Conservation (phyloP, 2,113 vertebrate genomes). For the Heterotilapia buettikoferi region DNA sequence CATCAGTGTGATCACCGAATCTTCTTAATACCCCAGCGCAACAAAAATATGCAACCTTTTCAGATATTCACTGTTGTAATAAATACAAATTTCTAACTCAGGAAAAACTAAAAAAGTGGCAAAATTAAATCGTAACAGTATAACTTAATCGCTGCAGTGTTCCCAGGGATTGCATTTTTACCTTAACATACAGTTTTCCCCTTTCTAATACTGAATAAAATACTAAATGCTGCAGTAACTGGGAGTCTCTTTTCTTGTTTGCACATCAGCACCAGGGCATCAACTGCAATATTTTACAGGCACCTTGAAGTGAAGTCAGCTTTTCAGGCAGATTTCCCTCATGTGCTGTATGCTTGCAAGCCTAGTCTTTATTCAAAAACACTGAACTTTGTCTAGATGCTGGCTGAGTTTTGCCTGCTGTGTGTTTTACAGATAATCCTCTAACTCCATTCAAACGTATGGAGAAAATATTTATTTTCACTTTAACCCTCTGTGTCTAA, state of each 20-base stretch:
- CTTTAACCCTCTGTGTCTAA: not conserved
- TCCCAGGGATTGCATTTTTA: conserved; percentile 15
- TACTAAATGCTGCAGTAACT: not conserved
- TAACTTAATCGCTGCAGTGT: not conserved
- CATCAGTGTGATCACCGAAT: not conserved
- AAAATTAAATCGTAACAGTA: not conserved
- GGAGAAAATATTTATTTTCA: not conserved
- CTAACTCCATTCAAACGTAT: not conserved
- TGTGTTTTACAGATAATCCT: not conserved
- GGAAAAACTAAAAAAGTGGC: not conserved
- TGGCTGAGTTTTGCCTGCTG: not conserved
- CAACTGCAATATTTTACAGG: not conserved
- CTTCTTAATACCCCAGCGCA: not conserved
- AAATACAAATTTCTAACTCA: not conserved
- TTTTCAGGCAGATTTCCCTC: not conserved
- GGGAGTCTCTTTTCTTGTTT: conserved; percentile 15
- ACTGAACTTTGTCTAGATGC: not conserved
- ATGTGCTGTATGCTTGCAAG: not conserved
- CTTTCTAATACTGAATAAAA: not conserved
- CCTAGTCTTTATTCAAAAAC: not conserved
- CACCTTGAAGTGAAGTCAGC: not conserved
- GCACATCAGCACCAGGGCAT: not conserved
- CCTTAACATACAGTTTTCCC: not conserved
- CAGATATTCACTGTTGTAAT: not conserved
- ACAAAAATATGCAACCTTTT: not conserved